Conservation (phyloP, 2,888 invertebrate species). For the Flexamia atlantica region DNA sequence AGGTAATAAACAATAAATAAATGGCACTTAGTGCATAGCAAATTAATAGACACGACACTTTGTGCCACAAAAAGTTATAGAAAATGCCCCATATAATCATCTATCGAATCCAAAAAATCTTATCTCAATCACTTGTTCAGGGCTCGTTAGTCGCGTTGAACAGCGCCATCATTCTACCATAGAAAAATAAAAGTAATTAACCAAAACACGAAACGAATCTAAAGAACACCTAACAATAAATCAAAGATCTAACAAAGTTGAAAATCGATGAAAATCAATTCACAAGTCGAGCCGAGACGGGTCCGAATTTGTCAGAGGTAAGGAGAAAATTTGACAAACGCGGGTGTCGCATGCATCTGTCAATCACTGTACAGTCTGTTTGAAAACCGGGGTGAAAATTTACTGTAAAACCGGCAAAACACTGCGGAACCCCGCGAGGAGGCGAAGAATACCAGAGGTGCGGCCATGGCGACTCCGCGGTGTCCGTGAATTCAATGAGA, state of each 20-base stretch:
- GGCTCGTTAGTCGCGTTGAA: too few species aligned
- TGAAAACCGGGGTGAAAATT: neutral
- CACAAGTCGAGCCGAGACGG: slow-evolving; percentile 32
- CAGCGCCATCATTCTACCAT: too few species aligned
- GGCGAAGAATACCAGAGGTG: neutral
- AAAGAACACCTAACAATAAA: neutral
- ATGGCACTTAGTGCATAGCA: too few species aligned
- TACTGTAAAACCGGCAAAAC: neutral
- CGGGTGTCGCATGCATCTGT: slow-evolving; percentile 25
- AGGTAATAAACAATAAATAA: too few species aligned
- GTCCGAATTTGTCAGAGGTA: slow-evolving; percentile 20
- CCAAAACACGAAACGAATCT: neutral
- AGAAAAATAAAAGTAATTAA: too few species aligned
- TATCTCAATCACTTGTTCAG: too few species aligned
- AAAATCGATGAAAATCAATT: slow-evolving; percentile 39
- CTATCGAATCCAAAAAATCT: too few species aligned
- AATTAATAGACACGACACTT: too few species aligned
- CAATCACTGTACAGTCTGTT: neutral
- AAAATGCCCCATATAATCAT: too few species aligned
- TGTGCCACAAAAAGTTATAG: too few species aligned
- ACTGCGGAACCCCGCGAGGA: neutral
- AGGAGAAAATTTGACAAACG: slow-evolving; percentile 39
- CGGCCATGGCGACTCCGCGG: neutral
- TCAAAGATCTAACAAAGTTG: neutral
- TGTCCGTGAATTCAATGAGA: slow-evolving; percentile 17